These are phyloP conservation scores for Agriopis marginaria DNA, from an alignment of 2,888 invertebrate species.

Conservation along the genomic window DNA sequence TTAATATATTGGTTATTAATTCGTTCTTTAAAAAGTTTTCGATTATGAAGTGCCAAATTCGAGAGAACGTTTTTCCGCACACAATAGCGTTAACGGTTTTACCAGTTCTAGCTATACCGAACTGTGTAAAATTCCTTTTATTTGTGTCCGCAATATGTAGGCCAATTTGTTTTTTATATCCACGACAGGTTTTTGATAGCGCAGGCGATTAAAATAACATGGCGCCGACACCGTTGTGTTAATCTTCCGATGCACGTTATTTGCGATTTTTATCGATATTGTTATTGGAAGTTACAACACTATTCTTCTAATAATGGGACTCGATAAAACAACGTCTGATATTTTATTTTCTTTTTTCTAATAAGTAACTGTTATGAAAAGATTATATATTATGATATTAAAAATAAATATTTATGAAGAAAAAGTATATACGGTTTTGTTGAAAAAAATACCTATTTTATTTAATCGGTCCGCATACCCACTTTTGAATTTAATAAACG, in stretches of 20 bases:
- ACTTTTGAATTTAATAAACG: conserved; percentile 6
- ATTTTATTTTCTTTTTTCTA: conserved; percentile 9
- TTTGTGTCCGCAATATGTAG: conserved; percentile 75
- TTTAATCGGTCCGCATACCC: conserved; percentile 3
- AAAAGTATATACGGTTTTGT: conserved; percentile 2
- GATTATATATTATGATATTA: conserved; percentile 13
- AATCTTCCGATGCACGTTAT: conserved; percentile 57
- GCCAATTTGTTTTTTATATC: conserved; percentile 72
- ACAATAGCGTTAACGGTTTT: conserved; percentile 68
- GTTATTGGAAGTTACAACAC: conserved; percentile 56
- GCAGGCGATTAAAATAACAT: conserved; percentile 55
- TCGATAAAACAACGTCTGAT: conserved; percentile 17
- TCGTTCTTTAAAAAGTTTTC: conserved; percentile 7
- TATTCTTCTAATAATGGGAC: conserved; percentile 43
- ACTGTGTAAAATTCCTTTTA: conserved; percentile 73
- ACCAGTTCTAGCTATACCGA: conserved; percentile 65
- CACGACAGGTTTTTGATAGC: conserved; percentile 73
- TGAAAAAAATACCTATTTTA: conserved; percentile 5
- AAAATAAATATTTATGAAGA: conserved; percentile 4
- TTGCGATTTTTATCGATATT: conserved; percentile 65
- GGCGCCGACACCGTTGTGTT: conserved; percentile 64
- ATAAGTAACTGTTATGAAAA: conserved; percentile 7
- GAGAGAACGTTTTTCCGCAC: conserved; percentile 54
- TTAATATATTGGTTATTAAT: conserved; percentile 27
- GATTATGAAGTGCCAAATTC: conserved; percentile 50